A percentile compares a stretch with the other conserved stretches of the same genome.
These are phyloP conservation scores for Stomorhina lunata DNA, from an alignment of 2,888 invertebrate species.

Conservation along the genomic window DNA sequence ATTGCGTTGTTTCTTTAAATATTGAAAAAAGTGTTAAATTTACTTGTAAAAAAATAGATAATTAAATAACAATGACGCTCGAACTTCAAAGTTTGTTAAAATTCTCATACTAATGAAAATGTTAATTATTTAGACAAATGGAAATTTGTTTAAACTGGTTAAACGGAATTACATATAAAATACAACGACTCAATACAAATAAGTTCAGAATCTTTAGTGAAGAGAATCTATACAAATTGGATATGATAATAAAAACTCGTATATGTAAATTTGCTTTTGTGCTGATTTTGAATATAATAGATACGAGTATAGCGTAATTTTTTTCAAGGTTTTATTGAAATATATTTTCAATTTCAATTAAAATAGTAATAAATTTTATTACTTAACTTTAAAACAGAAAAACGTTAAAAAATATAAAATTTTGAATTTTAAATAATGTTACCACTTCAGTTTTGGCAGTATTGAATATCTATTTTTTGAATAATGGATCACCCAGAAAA, in stretches of 20 bases:
- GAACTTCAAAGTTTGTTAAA: background rate
- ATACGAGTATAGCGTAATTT: background rate
- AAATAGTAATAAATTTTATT: background rate
- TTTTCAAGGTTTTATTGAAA: slow-evolving; percentile 25
- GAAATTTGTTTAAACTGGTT: background rate
- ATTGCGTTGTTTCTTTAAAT: slow-evolving; percentile 1
- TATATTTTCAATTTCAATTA: background rate
- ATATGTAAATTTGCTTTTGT: slow-evolving; percentile 21
- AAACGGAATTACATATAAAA: background rate
- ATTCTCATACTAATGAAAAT: background rate
- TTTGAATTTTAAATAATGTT: background rate
- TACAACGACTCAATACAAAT: background rate
- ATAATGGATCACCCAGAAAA: too few species aligned
- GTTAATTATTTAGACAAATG: slow-evolving; percentile 11
- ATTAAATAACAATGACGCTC: background rate
- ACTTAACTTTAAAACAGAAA: background rate
- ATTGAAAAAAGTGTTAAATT: background rate
- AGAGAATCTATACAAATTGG: background rate
- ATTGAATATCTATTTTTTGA: too few species aligned
- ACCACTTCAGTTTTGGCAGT: too few species aligned
- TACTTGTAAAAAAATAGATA: background rate
- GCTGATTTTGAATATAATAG: background rate
- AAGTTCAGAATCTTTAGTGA: slow-evolving; percentile 28
- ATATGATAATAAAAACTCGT: slow-evolving; percentile 12
- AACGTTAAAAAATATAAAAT: background rate